Evolutionary conservation across 2,888 invertebrate genomes (phyloP), one percentile per base, ranked within the genome.

Genomic region (Tetranychus piercei): DNA sequence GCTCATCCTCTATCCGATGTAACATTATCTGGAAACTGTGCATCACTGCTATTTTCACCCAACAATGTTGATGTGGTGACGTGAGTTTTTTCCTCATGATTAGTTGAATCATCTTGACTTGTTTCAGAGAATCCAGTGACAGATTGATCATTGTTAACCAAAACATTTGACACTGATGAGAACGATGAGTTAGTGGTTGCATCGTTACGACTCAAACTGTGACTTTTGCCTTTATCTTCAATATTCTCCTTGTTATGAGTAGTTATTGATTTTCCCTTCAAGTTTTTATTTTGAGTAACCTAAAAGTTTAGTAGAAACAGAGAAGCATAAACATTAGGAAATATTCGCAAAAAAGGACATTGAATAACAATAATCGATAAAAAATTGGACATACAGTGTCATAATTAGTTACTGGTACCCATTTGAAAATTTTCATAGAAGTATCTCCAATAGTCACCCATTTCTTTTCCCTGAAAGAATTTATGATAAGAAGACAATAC

Each of bases 391-490:
- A 11, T 71, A 44, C 43, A 44, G 43, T 15, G n/a, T 76, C 76
- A 74, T 75, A 76, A 43, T 66, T 75, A 22, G 76, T 76, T 74
- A 78, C 89, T 3, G 97, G 97, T 70, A 99, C 96, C 97, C 97
- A 99, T 86, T 97, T 97, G 82, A 90, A 96, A 79, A 97, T 94
- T 86, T 93, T 93, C 92, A 97, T 95, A 1, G 94, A 92, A 0
- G 97, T 97, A 83, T 96, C 96, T 74, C 94, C 94, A 80, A 96
- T 93, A 0, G 95, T 94, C 0, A 99, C 95, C 95, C 97, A 96
- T 86, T 94, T 95, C 83, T 97, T 97, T 83, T 99, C 96, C 97
- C 94, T 94, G 81, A 0, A 55, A 15, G 15, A 55, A 55, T 15
- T 7, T 15, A 55, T 2, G 55, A 55, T 55, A 55, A 15, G 15